phyloP scores from a whole-genome alignment of 2,888 invertebrate genomes.

The Charanyca ferruginea region DNA sequence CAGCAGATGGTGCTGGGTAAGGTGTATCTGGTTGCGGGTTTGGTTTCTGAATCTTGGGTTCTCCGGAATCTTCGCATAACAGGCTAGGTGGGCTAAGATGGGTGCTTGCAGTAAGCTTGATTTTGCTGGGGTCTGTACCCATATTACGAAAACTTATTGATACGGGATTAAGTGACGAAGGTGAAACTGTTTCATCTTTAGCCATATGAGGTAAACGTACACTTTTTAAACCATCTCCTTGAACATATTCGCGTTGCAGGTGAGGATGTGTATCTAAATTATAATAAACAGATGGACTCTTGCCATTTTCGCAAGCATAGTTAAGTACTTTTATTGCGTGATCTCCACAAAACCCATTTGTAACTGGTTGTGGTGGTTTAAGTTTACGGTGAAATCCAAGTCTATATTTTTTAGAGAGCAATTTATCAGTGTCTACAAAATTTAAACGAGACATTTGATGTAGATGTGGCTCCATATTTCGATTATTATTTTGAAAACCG shows the following conservation, averaged over 20 bases:
- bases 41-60: not conserved
- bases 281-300: conserved; percentile 26
- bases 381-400: conserved; percentile 25
- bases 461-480: conserved; percentile 32
- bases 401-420: conserved; percentile 41
- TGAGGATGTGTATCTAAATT: conserved; percentile 23
- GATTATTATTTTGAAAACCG: conserved; percentile 58
- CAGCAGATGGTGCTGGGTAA: not conserved
- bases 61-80: not conserved
- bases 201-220: not conserved
- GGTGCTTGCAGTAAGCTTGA: not conserved
- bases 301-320: not conserved
- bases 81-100: not conserved
- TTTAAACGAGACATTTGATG: conserved; percentile 43
- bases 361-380: conserved; percentile 12
- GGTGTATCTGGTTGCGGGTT: not conserved
- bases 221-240: not conserved
- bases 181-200: conserved; percentile 50
- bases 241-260: not conserved
- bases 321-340: conserved; percentile 39
- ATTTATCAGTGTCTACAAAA: conserved; percentile 37
- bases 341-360: conserved; percentile 28
- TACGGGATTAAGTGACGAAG: conserved; percentile 38
- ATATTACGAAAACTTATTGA: conserved; percentile 37
- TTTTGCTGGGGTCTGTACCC: conserved; percentile 28